phyloP scores from a whole-genome alignment of 2,113 vertebrate species.

The Nesoenas mayeri region DNA sequence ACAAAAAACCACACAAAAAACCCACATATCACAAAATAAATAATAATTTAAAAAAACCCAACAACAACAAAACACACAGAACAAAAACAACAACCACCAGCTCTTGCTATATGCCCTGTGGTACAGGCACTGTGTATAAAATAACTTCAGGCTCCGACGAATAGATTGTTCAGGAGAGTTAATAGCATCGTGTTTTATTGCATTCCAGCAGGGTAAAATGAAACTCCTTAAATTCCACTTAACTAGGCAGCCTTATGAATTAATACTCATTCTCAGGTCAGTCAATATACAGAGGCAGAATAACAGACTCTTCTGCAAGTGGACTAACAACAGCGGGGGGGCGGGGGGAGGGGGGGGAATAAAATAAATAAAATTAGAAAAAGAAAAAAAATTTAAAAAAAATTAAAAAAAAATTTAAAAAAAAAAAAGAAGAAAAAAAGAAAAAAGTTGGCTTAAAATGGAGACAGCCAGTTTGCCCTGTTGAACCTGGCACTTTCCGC shows the following conservation, averaged over 20 bases:
- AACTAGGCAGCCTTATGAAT: constrained; percentile 54
- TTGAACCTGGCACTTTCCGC: accelerated
- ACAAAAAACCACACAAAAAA: neutral
- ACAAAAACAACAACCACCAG: neutral
- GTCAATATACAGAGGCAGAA: constrained; percentile 8
- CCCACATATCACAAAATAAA: too few species aligned
- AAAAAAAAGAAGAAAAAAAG: neutral
- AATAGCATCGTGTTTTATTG: constrained; percentile 51
- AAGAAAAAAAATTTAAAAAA: neutral
- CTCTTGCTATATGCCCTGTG: neutral
- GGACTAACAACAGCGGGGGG: neutral
- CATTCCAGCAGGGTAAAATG: constrained; percentile 41
- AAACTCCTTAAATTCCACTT: constrained; percentile 65
- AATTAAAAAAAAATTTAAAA: too few species aligned
- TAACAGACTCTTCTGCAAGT: constrained; percentile 38
- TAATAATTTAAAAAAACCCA: too few species aligned
- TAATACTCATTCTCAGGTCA: constrained; percentile 41
- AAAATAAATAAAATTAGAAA: neutral
- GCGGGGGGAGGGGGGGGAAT: too few species aligned
- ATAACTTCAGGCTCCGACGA: constrained; percentile 13
- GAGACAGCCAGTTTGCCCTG: neutral
- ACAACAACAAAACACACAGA: too few species aligned
- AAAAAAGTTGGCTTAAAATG: neutral
- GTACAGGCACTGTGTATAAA: neutral
- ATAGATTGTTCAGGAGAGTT: constrained; percentile 20